A percentile compares a stretch with the other conserved stretches of the same genome.
These are phyloP conservation scores for Campaea margaritaria DNA, from an alignment of 2,888 invertebrate species.

Conservation along the genomic window DNA sequence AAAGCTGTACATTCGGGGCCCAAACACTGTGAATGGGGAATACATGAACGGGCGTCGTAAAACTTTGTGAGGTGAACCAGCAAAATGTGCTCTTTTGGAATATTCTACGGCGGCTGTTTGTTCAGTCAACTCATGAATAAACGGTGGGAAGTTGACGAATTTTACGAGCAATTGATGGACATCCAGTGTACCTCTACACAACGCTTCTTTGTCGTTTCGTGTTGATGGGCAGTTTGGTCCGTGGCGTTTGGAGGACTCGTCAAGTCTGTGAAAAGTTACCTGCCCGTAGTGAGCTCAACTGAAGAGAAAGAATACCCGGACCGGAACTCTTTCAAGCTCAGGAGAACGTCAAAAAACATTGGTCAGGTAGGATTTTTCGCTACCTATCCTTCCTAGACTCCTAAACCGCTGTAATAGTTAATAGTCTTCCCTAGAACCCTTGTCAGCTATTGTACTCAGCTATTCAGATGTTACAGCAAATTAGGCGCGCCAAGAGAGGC, in stretches of 20 bases:
- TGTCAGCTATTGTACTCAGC: not conserved
- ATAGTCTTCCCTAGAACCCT: too few species aligned
- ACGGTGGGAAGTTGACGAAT: constrained; percentile 15
- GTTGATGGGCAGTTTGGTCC: not conserved
- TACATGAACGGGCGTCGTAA: constrained; percentile 31
- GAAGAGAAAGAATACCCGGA: too few species aligned
- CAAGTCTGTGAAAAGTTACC: too few species aligned
- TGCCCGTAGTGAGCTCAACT: too few species aligned
- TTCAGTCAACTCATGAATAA: constrained; percentile 33
- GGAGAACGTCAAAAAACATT: too few species aligned
- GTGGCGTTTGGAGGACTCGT: too few species aligned
- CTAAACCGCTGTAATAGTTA: too few species aligned
- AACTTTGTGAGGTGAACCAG: constrained; percentile 31
- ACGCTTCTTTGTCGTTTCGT: constrained; percentile 9
- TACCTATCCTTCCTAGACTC: too few species aligned
- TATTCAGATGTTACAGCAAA: constrained; percentile 2
- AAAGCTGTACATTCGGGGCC: constrained; percentile 25
- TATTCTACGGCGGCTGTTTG: constrained; percentile 27
- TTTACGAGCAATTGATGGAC: constrained; percentile 26
- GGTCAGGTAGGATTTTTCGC: too few species aligned
- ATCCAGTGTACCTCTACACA: not conserved
- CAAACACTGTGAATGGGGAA: constrained; percentile 31
- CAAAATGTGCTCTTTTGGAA: constrained; percentile 28
- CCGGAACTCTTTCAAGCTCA: too few species aligned
- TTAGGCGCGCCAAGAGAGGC: not conserved